These are phyloP conservation scores for Micromys minutus DNA, from an alignment of 2,113 vertebrate genomes.

Conservation along the genomic window DNA sequence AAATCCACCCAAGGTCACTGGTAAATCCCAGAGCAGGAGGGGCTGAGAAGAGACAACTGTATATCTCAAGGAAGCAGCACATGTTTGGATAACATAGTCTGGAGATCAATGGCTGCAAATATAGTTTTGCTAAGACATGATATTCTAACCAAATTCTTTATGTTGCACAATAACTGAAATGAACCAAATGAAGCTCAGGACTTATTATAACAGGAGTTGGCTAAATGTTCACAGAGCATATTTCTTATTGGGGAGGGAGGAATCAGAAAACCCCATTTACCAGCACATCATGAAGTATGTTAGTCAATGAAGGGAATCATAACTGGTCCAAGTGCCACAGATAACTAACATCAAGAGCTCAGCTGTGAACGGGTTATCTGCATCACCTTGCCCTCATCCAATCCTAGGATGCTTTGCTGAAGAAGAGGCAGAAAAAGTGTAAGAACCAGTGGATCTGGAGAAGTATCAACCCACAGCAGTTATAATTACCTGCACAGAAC, in stretches of 20 bases:
- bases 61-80: not conserved
- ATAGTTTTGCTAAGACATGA: not conserved
- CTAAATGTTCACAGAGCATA: not conserved
- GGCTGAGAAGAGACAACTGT: not conserved
- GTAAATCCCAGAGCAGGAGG: not conserved
- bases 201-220: not conserved
- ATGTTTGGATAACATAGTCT: not conserved
- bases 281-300: not conserved
- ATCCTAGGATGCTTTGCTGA: not conserved
- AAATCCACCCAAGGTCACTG: rapidly evolving
- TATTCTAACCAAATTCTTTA: not conserved
- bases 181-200: not conserved
- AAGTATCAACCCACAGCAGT: no score
- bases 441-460: no score
- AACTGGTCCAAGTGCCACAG: not conserved
- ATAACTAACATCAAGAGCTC: not conserved
- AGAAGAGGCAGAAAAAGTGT: not conserved
- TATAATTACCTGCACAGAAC: no score
- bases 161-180: not conserved
- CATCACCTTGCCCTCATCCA: not conserved
- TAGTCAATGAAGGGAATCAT: not conserved
- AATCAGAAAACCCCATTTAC: not conserved
- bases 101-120: not conserved
- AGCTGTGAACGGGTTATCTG: not conserved
- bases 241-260: not conserved